Base-by-base conservation (phyloP, 2,113 vertebrate species). In the Calidris pugnax region DNA sequence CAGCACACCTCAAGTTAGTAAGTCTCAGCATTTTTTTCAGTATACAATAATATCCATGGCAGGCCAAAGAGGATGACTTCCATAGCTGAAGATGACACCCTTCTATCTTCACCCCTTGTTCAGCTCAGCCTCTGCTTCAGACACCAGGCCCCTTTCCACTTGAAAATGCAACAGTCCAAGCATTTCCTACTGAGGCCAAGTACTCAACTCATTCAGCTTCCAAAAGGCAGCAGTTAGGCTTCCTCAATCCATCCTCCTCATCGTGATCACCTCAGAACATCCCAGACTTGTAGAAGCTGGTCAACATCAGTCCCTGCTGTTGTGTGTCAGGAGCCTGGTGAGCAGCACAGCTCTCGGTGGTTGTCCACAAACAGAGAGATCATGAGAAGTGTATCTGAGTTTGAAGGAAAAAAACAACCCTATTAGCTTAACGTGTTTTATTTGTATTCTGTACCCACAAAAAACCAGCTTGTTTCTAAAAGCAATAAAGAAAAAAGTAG, bases 351-450 rank as follows among this genome's bases (percentile, higher is more conserved):
- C 77, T 90, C 89, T 55, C 15, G 90, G 32, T 97, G 92, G 19
- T 98, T 97, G 66, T 98, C 98, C 96, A 98, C 67, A 45, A 99
- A 99, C 95, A 99, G 98, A 11, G 98, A 98, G 41, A 99, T 98
- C 93, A 97, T 98, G 83, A 98, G 91, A 27, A 99, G 96, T 1
- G 91, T 77, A 94, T 99, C 99, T 99, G 97, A 47, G 97, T 96
- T 30, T 33, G 80, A 90, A 32, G 78, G 62, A 79, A 32, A 95
- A n/a, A 78, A 53, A 7, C 53, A 39, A 62, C 13, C 17, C 11
- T 2, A 1, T 94, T 39, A 86, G 18, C 6, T 77, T 19, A 6
- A 19, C 0, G 4, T 5, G 24, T 26, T 55, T 45, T 10, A 41
- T 5, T 22, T 22, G 12, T 5, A 9, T 15, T 55, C 20, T 24